These are phyloP conservation scores for Bubo blakistoni DNA, from an alignment of 2,113 vertebrate species.

Conservation along the genomic window DNA sequence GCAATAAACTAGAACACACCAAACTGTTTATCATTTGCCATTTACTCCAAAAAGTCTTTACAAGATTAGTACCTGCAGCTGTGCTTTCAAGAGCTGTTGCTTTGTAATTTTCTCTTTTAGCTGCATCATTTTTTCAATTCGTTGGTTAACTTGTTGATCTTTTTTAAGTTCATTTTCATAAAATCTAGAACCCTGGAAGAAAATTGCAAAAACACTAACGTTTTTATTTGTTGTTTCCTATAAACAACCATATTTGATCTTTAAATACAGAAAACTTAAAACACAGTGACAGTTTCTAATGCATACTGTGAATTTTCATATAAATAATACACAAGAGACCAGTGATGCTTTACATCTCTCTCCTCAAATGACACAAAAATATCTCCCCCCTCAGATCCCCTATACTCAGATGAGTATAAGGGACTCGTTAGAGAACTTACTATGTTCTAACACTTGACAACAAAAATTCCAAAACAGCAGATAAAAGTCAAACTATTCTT, in stretches of 20 bases:
- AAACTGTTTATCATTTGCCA: neutral
- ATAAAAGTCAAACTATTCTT: neutral
- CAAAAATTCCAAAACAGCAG: neutral
- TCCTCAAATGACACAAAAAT: neutral
- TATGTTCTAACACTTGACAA: neutral
- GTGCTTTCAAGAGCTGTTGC: constrained; percentile 85
- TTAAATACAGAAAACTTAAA: constrained; percentile 55
- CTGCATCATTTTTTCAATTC: constrained; percentile 91
- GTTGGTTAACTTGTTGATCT: constrained; percentile 92
- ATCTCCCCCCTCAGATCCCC: neutral
- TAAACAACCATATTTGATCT: neutral
- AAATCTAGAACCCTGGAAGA: constrained; percentile 89
- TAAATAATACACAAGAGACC: neutral
- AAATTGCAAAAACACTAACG: neutral
- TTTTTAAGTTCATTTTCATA: constrained; percentile 94
- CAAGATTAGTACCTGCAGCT: constrained; percentile 78
- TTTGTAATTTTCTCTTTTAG: constrained; percentile 84
- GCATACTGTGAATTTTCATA: neutral
- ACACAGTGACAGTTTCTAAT: neutral
- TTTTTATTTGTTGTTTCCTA: neutral
- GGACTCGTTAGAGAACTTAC: neutral
- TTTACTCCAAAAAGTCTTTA: neutral
- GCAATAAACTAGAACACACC: neutral
- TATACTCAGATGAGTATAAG: neutral
- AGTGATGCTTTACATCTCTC: neutral